phyloP scores from a whole-genome alignment of 2,888 invertebrate genomes.

The Brachypalpus laphriformis region DNA sequence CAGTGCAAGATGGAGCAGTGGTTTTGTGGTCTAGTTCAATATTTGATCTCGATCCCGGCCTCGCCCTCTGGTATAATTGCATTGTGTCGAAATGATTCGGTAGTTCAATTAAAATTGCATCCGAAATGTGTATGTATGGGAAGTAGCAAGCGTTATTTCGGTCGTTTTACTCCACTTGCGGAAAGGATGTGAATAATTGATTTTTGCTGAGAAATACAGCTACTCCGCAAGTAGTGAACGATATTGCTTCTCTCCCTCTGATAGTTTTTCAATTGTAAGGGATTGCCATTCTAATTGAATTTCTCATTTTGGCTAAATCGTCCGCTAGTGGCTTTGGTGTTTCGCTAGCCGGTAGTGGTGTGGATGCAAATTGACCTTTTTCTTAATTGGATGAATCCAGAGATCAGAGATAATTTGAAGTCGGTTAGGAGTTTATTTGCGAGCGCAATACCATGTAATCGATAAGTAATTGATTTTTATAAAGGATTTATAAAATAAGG shows the following conservation, averaged over 20 bases:
- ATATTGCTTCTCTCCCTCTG: conserved; percentile 30
- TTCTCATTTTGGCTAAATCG: conserved; percentile 47
- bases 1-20: conserved; percentile 32
- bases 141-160: conserved; percentile 23
- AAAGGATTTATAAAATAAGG: background rate
- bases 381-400: background rate
- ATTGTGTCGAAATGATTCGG: conserved; percentile 68
- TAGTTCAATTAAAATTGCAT: conserved; percentile 70
- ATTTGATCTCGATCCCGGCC: conserved; percentile 51
- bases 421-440: background rate
- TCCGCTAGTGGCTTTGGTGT: background rate
- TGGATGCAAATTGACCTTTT: background rate
- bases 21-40: conserved; percentile 62
- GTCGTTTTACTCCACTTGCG: conserved; percentile 37
- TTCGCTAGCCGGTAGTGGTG: background rate
- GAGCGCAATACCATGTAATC: background rate
- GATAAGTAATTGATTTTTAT: background rate
- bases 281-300: conserved; percentile 62
- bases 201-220: conserved; percentile 49
- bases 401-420: background rate
- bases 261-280: conserved; percentile 46
- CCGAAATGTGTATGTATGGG: conserved; percentile 11
- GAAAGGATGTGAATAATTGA: conserved; percentile 69
- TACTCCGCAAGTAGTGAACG: conserved; percentile 43
- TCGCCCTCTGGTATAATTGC: conserved; percentile 48